Conservation (phyloP, 2,797 vertebrate species). For the Chiloscyllium punctatum region DNA sequence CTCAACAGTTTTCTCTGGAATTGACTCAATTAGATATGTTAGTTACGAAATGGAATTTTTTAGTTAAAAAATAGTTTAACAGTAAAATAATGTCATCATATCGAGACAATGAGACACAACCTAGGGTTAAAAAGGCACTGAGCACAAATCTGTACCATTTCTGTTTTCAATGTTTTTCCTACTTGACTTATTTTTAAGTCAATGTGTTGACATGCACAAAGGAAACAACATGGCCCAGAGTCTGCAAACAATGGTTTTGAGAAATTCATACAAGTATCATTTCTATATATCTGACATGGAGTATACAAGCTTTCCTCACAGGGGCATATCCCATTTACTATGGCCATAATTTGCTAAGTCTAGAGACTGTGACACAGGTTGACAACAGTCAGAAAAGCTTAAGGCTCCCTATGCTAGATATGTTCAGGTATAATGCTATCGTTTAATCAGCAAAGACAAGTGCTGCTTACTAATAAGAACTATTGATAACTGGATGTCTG, state of each 20-base stretch:
- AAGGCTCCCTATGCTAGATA: not conserved
- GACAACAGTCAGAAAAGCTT: not conserved
- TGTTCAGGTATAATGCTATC: not conserved
- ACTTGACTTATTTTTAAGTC: not conserved
- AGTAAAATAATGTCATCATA: not conserved
- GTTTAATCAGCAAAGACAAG: not conserved
- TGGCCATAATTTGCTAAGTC: not conserved
- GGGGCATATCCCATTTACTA: not conserved
- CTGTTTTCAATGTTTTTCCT: not conserved
- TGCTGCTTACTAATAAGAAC: not conserved
- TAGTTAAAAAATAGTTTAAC: not conserved
- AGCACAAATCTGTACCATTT: not conserved
- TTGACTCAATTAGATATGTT: conserved; percentile 20
- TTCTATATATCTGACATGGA: not conserved
- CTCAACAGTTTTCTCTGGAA: not conserved
- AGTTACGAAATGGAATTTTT: not conserved
- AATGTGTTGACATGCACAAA: not conserved
- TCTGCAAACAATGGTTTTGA: not conserved
- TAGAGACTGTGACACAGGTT: not conserved
- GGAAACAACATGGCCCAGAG: not conserved
- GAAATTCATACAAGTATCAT: not conserved
- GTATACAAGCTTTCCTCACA: not conserved
- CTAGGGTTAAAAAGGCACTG: not conserved
- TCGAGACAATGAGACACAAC: not conserved
- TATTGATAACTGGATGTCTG: not conserved